Percentiles rank a stretch among this genome's conserved stretches.
phyloP scores from a whole-genome alignment of 2,888 invertebrate species.

The Gryllus longicercus region DNA sequence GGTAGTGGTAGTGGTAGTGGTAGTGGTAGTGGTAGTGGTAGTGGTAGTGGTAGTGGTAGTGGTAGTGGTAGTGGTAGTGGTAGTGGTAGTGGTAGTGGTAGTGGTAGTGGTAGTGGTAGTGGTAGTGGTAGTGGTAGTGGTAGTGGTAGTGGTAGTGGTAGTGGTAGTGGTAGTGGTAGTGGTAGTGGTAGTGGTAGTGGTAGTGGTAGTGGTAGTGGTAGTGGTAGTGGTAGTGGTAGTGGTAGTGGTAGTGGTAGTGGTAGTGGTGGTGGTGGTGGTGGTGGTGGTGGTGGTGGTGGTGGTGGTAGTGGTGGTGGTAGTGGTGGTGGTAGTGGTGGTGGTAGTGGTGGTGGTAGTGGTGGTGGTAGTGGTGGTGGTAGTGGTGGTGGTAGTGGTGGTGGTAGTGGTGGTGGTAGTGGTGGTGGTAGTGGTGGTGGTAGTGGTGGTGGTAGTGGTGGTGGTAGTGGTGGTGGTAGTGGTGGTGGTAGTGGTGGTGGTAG shows the following conservation, averaged over 20 bases:
- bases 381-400: not conserved
- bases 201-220: not conserved
- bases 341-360: not conserved
- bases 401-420: constrained; percentile 19
- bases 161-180: not conserved
- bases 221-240: constrained; percentile 21
- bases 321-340: not conserved
- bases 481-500: constrained; percentile 17
- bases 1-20: constrained; percentile 19
- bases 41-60: constrained; percentile 21
- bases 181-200: constrained; percentile 19
- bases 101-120: not conserved
- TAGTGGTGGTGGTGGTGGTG: constrained; percentile 11
- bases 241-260: not conserved
- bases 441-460: constrained; percentile 1
- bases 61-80: not conserved
- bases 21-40: not conserved
- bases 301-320: constrained; percentile 17
- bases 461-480: not conserved
- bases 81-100: constrained; percentile 21
- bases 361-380: not conserved
- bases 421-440: not conserved
- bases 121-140: not conserved
- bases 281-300: not conserved
- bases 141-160: constrained; percentile 11